A percentile compares a stretch with the other conserved stretches of the same genome.
Evolutionary conservation across 2,888 invertebrate species (phyloP).

Genomic region (Nycteola revayana): DNA sequence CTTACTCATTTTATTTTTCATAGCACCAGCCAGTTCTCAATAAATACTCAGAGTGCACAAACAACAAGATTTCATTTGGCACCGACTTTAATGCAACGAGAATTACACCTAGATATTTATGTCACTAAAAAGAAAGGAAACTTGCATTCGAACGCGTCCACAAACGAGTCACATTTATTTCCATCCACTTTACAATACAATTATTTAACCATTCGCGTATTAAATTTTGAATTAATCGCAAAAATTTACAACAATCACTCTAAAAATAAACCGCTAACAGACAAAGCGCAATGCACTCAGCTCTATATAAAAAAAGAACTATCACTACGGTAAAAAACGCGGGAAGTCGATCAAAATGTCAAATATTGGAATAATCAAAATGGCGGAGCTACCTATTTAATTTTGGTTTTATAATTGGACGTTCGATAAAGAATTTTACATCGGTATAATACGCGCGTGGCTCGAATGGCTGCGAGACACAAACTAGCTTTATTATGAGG

Average conservation of each 20-base stretch:
- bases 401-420: constrained; percentile 13
- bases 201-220: neutral
- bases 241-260: constrained; percentile 21
- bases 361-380: constrained; percentile 13
- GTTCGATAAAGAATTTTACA: constrained; percentile 26
- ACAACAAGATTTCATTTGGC: constrained; percentile 22
- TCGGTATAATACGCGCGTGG: constrained; percentile 23
- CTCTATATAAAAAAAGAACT: constrained; percentile 10
- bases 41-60: constrained; percentile 15
- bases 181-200: neutral
- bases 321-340: constrained; percentile 11
- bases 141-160: constrained; percentile 16
- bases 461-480: constrained; percentile 19
- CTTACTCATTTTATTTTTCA: constrained; percentile 37
- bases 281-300: constrained; percentile 9
- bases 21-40: constrained; percentile 20
- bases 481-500: constrained; percentile 31
- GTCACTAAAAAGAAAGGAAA: constrained; percentile 31
- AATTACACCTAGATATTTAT: too few species aligned
- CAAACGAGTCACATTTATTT: constrained; percentile 10
- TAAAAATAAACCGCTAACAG: constrained; percentile 18
- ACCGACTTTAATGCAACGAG: constrained; percentile 22
- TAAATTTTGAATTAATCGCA: neutral
- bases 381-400: constrained; percentile 24
- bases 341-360: constrained; percentile 4